A percentile compares a stretch with the other conserved stretches of the same genome.
Conservation (phyloP, 2,113 vertebrate genomes). For the Indicator indicator region DNA sequence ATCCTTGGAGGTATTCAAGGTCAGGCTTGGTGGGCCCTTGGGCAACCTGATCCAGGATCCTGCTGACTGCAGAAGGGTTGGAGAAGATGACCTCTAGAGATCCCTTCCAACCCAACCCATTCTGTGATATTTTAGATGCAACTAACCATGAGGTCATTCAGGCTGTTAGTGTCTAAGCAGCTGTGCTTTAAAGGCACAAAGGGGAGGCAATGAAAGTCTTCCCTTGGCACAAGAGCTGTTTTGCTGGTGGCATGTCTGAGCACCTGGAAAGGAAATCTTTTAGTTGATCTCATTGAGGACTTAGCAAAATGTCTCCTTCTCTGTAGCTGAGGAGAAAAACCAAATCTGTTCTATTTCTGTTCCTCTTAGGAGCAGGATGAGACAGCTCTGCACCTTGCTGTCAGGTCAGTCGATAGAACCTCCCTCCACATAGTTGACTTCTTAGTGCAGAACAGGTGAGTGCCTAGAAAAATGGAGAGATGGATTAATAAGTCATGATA, state of each 20-base stretch:
- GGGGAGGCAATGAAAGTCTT: neutral
- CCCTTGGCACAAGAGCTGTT: neutral
- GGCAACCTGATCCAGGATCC: too few species aligned
- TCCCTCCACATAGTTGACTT: slow-evolving; percentile 98
- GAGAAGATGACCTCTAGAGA: too few species aligned
- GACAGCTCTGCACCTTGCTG: slow-evolving; percentile 92
- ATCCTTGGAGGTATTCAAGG: too few species aligned
- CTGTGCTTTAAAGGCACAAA: neutral
- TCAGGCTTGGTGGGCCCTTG: too few species aligned
- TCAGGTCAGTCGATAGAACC: slow-evolving; percentile 92
- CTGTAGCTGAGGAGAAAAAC: neutral
- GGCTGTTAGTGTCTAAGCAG: too few species aligned
- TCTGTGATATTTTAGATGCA: too few species aligned
- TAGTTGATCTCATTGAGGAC: neutral
- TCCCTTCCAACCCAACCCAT: too few species aligned
- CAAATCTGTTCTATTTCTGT: neutral
- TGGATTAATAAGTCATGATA: too few species aligned
- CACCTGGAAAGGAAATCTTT: neutral
- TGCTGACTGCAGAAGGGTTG: too few species aligned
- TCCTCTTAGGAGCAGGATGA: slow-evolving; percentile 89
- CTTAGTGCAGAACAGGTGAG: slow-evolving; percentile 93
- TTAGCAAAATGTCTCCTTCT: neutral
- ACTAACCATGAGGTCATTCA: too few species aligned
- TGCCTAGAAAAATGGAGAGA: neutral
- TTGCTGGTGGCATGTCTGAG: neutral